A percentile compares a stretch with the other conserved stretches of the same genome.
Evolutionary conservation across 2,797 vertebrate genomes (phyloP).

Genomic region (Phoeniculus purpureus): DNA sequence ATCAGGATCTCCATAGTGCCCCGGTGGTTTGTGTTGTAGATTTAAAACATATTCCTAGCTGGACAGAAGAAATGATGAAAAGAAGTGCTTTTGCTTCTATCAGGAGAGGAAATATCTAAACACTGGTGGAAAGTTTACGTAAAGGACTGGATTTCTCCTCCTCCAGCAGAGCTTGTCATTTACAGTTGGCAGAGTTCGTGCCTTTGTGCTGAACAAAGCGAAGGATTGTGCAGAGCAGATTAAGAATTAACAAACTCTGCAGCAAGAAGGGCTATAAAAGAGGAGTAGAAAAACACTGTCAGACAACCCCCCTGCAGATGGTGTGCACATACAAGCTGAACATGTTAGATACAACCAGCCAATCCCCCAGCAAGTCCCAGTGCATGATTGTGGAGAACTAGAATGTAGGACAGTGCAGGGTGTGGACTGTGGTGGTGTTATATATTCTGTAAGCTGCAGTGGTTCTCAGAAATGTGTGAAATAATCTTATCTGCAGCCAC

Average conservation of each 20-base stretch:
- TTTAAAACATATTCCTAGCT: background rate
- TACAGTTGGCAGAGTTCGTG: constrained; percentile 9
- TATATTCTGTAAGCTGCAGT: background rate
- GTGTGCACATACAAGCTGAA: background rate
- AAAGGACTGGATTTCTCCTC: background rate
- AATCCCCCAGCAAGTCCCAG: background rate
- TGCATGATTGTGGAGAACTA: background rate
- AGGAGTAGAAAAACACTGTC: background rate
- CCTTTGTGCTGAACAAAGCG: background rate
- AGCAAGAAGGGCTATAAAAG: background rate
- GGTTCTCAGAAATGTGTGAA: background rate
- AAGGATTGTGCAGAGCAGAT: background rate
- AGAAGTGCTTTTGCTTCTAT: background rate
- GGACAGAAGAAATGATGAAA: background rate
- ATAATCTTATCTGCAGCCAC: background rate
- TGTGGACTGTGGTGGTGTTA: accelerated
- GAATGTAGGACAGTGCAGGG: too few species aligned
- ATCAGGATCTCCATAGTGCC: background rate
- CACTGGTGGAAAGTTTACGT: background rate
- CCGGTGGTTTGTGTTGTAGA: background rate
- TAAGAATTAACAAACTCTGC: background rate
- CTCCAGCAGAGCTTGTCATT: background rate
- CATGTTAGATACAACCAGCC: background rate
- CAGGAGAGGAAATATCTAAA: background rate
- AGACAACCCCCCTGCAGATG: background rate